phyloP scores from a whole-genome alignment of 2,888 invertebrate species.

The Agrochola macilenta region DNA sequence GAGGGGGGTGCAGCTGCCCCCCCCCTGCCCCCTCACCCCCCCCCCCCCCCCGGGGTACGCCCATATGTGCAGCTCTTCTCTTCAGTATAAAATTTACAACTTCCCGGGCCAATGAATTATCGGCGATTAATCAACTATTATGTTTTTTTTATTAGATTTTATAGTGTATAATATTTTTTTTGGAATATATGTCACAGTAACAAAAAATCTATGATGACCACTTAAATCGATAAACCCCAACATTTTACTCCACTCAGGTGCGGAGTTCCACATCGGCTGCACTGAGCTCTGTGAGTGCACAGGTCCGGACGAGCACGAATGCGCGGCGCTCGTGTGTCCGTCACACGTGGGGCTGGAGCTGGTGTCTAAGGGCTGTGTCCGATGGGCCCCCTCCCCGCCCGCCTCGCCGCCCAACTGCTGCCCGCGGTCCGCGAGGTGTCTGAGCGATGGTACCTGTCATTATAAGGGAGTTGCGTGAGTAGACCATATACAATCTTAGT shows the following conservation, averaged over 20 bases:
- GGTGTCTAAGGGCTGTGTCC: constrained; percentile 95
- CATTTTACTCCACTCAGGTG: constrained; percentile 81
- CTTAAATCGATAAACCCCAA: background rate
- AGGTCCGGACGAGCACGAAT: constrained; percentile 92
- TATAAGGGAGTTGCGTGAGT: constrained; percentile 92
- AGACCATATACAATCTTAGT: background rate
- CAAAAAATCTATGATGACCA: too few relatives aligned
- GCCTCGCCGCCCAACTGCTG: constrained; percentile 95
- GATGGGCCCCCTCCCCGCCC: constrained; percentile 96
- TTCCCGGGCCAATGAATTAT: too few relatives aligned
- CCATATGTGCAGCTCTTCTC: too few relatives aligned
- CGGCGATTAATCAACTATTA: too few relatives aligned
- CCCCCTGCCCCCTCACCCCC: too few relatives aligned
- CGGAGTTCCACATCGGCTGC: constrained; percentile 96
- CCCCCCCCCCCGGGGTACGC: too few relatives aligned
- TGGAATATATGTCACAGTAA: too few relatives aligned
- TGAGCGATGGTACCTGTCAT: constrained; percentile 95
- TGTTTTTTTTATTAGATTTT: too few relatives aligned
- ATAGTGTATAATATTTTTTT: too few relatives aligned
- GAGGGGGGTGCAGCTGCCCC: too few relatives aligned
- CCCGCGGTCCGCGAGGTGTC: constrained; percentile 94
- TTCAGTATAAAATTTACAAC: background rate
- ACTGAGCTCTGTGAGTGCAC: constrained; percentile 94
- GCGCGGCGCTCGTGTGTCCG: constrained; percentile 95
- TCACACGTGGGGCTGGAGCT: constrained; percentile 96